These are phyloP conservation scores for Todiramphus saurophagus DNA, from an alignment of 2,113 vertebrate species.

Conservation along the genomic window DNA sequence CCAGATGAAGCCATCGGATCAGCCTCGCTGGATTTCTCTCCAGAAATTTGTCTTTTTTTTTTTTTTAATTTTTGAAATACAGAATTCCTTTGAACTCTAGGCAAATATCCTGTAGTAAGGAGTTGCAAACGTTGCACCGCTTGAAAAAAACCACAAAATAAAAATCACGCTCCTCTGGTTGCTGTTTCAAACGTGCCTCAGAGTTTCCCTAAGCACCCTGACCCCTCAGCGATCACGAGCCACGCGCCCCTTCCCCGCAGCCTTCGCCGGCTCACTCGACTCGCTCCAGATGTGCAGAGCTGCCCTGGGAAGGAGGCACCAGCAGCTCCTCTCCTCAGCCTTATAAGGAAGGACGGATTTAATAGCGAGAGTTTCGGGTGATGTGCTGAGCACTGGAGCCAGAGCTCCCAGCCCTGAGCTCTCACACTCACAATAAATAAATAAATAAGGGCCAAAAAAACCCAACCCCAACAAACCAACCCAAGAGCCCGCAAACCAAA, in stretches of 20 bases:
- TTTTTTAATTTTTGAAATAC: too few relatives aligned
- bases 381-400: background rate
- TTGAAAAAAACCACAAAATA: background rate
- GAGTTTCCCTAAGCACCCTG: background rate
- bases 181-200: background rate
- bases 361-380: background rate
- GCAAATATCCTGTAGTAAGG: constrained; percentile 44
- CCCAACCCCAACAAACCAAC: background rate
- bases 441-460: too few relatives aligned
- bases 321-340: background rate
- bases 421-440: background rate
- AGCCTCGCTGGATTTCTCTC: background rate
- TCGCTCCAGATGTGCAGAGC: background rate
- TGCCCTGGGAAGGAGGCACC: background rate
- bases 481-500: background rate
- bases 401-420: background rate
- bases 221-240: rapidly evolving
- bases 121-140: background rate
- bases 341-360: constrained; percentile 22
- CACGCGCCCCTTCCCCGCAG: background rate
- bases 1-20: rapidly evolving
- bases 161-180: rapidly evolving
- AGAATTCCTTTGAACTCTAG: background rate
- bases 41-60: background rate
- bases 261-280: background rate